Conservation (phyloP, 1,140 invertebrate species). For the Eufriesea mexicana region DNA sequence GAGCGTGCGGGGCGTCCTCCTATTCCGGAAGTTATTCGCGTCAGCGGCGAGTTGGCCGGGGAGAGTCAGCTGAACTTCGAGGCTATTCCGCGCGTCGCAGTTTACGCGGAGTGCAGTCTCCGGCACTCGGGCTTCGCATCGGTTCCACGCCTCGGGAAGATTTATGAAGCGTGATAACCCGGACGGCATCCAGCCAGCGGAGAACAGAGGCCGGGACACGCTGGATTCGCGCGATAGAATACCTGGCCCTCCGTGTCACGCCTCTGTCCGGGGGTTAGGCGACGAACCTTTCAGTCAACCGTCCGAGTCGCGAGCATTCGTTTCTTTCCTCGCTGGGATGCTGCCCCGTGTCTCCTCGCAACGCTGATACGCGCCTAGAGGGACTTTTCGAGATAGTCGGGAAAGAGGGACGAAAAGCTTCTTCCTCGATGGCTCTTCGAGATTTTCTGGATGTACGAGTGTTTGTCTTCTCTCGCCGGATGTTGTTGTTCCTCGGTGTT, state of each 20-base stretch:
- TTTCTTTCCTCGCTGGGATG: not conserved
- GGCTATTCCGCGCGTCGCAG: constrained; percentile 26
- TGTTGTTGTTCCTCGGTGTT: too few relatives aligned
- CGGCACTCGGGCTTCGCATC: constrained; percentile 35
- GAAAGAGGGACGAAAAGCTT: too few relatives aligned
- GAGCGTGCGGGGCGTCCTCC: not conserved
- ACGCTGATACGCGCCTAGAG: too few relatives aligned
- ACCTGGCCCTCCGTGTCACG: constrained; percentile 10
- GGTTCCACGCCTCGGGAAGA: constrained; percentile 55
- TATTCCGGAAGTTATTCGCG: constrained; percentile 59
- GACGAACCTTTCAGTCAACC: constrained; percentile 10
- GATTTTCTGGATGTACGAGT: not conserved
- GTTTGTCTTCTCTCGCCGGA: too few relatives aligned
- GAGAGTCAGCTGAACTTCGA: constrained; percentile 54
- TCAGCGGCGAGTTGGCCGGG: constrained; percentile 45
- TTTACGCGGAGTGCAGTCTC: constrained; percentile 19
- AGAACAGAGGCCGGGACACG: constrained; percentile 34
- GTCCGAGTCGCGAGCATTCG: not conserved
- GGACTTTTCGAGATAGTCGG: not conserved
- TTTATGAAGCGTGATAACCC: constrained; percentile 67
- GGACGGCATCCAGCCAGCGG: constrained; percentile 19
- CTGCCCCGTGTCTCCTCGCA: too few relatives aligned
- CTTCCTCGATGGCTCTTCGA: not conserved
- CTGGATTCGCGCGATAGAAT: constrained; percentile 52
- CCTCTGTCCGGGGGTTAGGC: not conserved